Base-by-base conservation (phyloP, 2,113 vertebrate species). In the Stegastes partitus region DNA sequence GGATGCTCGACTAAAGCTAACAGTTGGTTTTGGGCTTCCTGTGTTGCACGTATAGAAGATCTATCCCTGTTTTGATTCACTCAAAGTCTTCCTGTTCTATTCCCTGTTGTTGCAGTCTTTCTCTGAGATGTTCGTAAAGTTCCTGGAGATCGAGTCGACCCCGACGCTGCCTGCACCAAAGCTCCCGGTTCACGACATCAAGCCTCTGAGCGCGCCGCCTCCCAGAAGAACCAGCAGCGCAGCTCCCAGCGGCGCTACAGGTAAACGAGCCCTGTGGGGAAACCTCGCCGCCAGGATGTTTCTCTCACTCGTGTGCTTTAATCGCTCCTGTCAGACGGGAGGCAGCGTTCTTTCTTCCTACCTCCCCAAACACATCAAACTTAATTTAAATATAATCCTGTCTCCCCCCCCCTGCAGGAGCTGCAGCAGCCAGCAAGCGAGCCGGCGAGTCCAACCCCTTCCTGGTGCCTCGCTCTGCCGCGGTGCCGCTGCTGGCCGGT, bases 111-210 rank as follows among this genome's bases (percentile, higher is more conserved):
- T 85, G 28, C 69, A 99, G 98, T 99, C 98, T 74, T 99, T 99
- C 94, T 99, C 98, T 57, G 97, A 98, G 91, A 94, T 99, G 92
- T 99, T 99, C 34, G 96, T 99, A 51, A 99, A 98, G 89, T 99
- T 99, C 92, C 92, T 99, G 51, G 97, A 99, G 91, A 96, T 95
- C 47, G 98, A 99, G 91, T 99, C 98, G 22, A 91, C 94, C 31
- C 97, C 98, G 0, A 92, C 91, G 5, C 81, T 96, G 68, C 97
- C 97, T 2, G 95, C 96, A 23, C 96, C 94, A 25, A 99, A 89
- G 80, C 95, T 99, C 22, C 93, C 94, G 1, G 88, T 96, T 87
- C 94, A 93, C 49, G 96, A 96, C 82, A 94, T 99, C 82, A 97
- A 94, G 80, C 94, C 95, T 66, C 90, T 98, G 67, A 95, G 91